Conservation (phyloP, 2,888 invertebrate genomes). For the Chaitophorus viminalis region DNA sequence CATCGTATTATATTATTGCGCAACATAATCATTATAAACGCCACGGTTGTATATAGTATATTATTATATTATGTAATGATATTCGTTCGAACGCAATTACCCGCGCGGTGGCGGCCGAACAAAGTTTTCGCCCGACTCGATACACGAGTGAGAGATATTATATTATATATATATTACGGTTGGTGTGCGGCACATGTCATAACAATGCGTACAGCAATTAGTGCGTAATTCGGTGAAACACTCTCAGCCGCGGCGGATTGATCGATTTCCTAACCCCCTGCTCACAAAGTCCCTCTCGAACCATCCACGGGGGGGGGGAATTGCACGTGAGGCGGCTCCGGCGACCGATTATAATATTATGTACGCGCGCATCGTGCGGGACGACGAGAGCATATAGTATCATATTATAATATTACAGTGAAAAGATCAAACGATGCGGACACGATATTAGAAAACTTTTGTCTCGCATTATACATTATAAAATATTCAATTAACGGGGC, state of each 20-base stretch:
- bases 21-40: too few relatives aligned
- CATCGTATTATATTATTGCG: too few relatives aligned
- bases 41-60: too few relatives aligned
- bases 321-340: neutral
- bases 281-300: too few relatives aligned
- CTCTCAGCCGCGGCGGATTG: neutral
- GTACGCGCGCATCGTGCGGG: too few relatives aligned
- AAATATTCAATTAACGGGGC: neutral
- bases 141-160: too few relatives aligned
- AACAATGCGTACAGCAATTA: neutral
- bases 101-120: neutral
- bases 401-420: too few relatives aligned
- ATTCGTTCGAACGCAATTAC: neutral
- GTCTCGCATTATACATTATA: neutral
- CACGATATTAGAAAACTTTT: constrained; percentile 3
- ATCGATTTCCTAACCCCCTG: neutral
- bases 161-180: too few relatives aligned
- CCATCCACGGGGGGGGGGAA: too few relatives aligned
- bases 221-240: neutral
- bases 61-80: neutral
- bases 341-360: neutral
- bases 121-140: neutral
- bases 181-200: neutral
- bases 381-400: neutral
- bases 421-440: neutral